Evolutionary conservation across 2,888 invertebrate genomes (phyloP).

Genomic region (Cyrtodaria siliqua): DNA sequence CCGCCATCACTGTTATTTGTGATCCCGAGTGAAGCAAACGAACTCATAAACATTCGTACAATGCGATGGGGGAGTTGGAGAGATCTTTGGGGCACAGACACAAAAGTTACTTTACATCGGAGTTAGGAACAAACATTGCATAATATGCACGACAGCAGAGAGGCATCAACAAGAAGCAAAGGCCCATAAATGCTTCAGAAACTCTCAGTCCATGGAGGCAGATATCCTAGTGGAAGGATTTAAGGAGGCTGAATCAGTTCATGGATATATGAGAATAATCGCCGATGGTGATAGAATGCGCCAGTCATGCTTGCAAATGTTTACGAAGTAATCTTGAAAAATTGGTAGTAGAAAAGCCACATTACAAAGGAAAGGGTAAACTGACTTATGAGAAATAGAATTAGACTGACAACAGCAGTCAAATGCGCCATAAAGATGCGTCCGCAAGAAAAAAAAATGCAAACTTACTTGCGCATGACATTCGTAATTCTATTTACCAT

Average conservation of each 20-base stretch:
- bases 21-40: slow-evolving; percentile 43
- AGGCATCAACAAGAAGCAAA: slow-evolving; percentile 2
- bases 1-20: slow-evolving; percentile 56
- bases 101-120: slow-evolving; percentile 58
- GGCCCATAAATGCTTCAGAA: slow-evolving; percentile 50
- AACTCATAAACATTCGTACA: slow-evolving; percentile 59
- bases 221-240: slow-evolving; percentile 59
- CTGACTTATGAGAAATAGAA: slow-evolving; percentile 16
- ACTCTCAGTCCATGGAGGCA: slow-evolving; percentile 53
- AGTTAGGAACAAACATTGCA: slow-evolving; percentile 60
- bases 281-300: slow-evolving; percentile 37
- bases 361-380: slow-evolving; percentile 29
- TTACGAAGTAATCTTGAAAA: slow-evolving; percentile 31
- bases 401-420: slow-evolving; percentile 5
- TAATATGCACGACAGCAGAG: slow-evolving; percentile 41
- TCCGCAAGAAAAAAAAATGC: not conserved
- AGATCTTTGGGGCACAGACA: slow-evolving; percentile 53
- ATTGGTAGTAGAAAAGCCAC: slow-evolving; percentile 31
- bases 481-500: too few relatives aligned
- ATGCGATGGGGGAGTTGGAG: slow-evolving; percentile 61
- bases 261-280: slow-evolving; percentile 32
- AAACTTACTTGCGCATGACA: not conserved
- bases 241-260: slow-evolving; percentile 40
- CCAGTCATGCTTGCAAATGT: slow-evolving; percentile 49
- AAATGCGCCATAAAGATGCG: not conserved